Conservation (phyloP, 2,888 invertebrate species). For the Drosophila borborema region DNA sequence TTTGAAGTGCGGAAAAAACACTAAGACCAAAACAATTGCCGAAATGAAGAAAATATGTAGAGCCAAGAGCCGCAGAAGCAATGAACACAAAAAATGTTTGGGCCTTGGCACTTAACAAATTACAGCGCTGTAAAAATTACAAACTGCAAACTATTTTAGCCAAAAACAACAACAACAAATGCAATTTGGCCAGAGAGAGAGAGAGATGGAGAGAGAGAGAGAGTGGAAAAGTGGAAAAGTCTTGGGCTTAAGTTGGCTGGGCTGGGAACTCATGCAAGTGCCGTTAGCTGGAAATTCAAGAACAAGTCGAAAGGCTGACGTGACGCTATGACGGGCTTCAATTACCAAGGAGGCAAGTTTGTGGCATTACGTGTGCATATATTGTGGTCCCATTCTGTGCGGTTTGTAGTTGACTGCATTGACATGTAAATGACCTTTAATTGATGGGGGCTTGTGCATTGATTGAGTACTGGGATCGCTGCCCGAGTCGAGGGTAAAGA, state of each 20-base stretch:
- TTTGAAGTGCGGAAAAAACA: conserved; percentile 37
- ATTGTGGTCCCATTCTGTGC: conserved; percentile 40
- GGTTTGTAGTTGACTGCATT: conserved; percentile 56
- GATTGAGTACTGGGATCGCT: conserved; percentile 61
- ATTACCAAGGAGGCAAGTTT: conserved; percentile 46
- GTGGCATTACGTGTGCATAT: conserved; percentile 43
- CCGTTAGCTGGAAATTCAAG: conserved; percentile 48
- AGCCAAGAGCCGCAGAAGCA: conserved; percentile 10
- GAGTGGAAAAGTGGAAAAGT: conserved; percentile 1
- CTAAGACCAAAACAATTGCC: conserved; percentile 1
- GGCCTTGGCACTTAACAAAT: conserved; percentile 71
- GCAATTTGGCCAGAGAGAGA: conserved; percentile 46
- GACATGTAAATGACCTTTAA: conserved; percentile 80
- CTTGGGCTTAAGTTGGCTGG: background rate
- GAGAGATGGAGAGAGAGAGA: too few relatives aligned
- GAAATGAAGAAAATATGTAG: conserved; percentile 16
- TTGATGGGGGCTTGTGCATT: conserved; percentile 72
- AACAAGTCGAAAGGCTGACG: conserved; percentile 57
- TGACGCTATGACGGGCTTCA: conserved; percentile 55
- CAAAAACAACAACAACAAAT: conserved; percentile 38
- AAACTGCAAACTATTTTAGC: conserved; percentile 66
- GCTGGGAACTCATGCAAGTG: conserved; percentile 45
- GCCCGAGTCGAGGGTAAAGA: conserved; percentile 22
- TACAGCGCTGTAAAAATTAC: conserved; percentile 74
- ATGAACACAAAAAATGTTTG: conserved; percentile 14